A percentile compares a stretch with the other conserved stretches of the same genome.
phyloP scores from a whole-genome alignment of 2,888 invertebrate species.

The Cybosia mesomella region DNA sequence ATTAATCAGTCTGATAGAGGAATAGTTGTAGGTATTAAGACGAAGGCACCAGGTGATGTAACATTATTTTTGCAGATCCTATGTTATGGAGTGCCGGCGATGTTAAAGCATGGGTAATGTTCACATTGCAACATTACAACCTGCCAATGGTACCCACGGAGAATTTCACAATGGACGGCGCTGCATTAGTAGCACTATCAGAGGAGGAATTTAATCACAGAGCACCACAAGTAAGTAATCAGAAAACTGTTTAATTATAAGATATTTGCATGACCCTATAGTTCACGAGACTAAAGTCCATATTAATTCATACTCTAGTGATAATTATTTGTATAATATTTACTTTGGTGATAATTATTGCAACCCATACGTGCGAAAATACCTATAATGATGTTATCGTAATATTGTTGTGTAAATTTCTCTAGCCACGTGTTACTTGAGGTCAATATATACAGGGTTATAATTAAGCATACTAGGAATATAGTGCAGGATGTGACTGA shows the following conservation, averaged over 20 bases:
- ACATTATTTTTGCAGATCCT: constrained; percentile 90
- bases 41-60: constrained; percentile 13
- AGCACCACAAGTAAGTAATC: constrained; percentile 90
- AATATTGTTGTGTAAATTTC: constrained; percentile 42
- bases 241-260: not conserved
- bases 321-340: constrained; percentile 44
- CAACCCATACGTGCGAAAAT: constrained; percentile 38
- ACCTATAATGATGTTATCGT: constrained; percentile 37
- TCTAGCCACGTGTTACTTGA: constrained; percentile 45
- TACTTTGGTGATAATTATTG: constrained; percentile 40
- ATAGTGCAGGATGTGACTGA: too few relatives aligned
- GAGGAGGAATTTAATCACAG: constrained; percentile 95
- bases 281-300: constrained; percentile 60
- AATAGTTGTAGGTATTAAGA: not conserved
- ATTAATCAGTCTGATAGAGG: not conserved
- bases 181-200: constrained; percentile 90
- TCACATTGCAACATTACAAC: constrained; percentile 94
- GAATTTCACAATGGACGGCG: constrained; percentile 93
- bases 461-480: too few relatives aligned
- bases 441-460: constrained; percentile 43
- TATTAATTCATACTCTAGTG: constrained; percentile 46
- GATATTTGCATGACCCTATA: constrained; percentile 58
- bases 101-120: constrained; percentile 96
- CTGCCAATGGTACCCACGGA: constrained; percentile 91
- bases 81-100: constrained; percentile 94